Conservation (phyloP, 2,113 vertebrate genomes). For the Heptranchias perlo region DNA sequence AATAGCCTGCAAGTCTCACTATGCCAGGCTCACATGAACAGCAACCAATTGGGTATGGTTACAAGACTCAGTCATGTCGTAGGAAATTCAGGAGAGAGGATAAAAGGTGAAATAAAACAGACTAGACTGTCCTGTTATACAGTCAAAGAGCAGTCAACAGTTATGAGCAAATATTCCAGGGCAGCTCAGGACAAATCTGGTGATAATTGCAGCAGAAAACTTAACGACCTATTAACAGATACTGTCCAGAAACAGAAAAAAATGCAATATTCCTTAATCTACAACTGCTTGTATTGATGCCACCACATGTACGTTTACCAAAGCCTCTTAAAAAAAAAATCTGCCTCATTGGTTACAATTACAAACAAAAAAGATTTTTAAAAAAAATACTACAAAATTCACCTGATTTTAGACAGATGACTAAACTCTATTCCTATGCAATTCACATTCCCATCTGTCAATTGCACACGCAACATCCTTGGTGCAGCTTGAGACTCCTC, state of each 20-base stretch:
- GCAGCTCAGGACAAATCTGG: neutral
- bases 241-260: neutral
- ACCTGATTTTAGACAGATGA: conserved; percentile 92
- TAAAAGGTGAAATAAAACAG: neutral
- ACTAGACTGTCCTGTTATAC: neutral
- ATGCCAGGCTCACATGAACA: neutral
- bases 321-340: conserved; percentile 23
- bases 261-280: neutral
- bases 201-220: neutral
- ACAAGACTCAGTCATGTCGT: neutral
- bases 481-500: conserved; percentile 90
- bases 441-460: conserved; percentile 90
- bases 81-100: neutral
- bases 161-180: neutral
- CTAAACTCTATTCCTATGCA: conserved; percentile 83
- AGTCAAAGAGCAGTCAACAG: neutral
- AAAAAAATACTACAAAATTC: conserved; percentile 36
- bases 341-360: conserved; percentile 46
- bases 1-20: neutral
- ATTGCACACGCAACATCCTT: conserved; percentile 89
- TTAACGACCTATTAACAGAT: neutral
- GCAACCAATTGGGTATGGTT: neutral
- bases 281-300: neutral
- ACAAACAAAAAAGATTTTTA: conserved; percentile 45
- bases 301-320: neutral